Percentiles rank a stretch among this genome's conserved stretches.
Evolutionary conservation across 2,113 vertebrate species (phyloP).

Genomic region (Meriones unguiculatus): DNA sequence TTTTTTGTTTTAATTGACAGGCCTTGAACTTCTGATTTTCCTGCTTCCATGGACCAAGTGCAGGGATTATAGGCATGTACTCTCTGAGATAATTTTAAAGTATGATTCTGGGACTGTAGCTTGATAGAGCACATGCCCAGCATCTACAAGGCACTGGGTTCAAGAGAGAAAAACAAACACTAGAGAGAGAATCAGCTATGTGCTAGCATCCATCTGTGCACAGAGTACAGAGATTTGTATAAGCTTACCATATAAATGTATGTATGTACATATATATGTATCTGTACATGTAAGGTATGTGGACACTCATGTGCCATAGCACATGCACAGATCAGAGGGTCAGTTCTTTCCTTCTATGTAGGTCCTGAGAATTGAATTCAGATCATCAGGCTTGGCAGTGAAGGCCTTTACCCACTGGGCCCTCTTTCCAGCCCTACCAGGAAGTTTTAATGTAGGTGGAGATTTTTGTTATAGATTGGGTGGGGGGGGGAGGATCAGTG

Average conservation of each 20-base stretch:
- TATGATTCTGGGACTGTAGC: neutral
- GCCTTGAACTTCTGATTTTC: neutral
- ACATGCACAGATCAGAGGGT: neutral
- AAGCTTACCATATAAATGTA: neutral
- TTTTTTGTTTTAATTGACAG: neutral
- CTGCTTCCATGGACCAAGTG: neutral
- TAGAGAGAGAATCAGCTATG: neutral
- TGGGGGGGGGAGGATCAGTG: neutral
- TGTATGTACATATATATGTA: neutral
- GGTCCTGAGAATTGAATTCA: neutral
- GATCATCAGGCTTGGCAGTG: neutral
- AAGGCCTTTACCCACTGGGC: neutral
- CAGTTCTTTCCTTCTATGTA: neutral
- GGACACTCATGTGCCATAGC: neutral
- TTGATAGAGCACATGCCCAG: neutral
- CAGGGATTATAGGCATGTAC: neutral
- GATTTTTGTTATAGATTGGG: neutral
- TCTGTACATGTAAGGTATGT: neutral
- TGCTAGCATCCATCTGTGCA: neutral
- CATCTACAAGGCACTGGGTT: too few relatives aligned
- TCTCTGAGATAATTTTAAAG: neutral
- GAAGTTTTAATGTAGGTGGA: neutral
- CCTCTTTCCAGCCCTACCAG: neutral
- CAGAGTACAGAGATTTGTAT: neutral
- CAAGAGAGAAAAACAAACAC: neutral